phyloP scores from a whole-genome alignment of 2,797 vertebrate genomes.

The Lutjanus campechanus region DNA sequence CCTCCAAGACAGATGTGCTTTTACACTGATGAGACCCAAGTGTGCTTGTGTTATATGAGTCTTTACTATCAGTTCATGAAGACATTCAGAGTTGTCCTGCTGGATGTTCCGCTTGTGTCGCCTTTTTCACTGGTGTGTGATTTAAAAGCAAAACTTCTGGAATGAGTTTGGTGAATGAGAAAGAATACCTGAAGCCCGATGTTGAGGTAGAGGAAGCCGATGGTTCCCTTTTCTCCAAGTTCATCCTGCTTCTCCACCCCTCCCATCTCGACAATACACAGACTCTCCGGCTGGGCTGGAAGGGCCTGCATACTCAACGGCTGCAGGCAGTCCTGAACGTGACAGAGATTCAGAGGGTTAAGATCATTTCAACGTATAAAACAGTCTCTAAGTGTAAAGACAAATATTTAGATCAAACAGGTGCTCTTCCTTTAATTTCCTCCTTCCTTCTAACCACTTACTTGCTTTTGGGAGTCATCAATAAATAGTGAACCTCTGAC shows the following conservation, averaged over 20 bases:
- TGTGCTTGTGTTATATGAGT: not conserved
- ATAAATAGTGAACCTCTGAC: not conserved
- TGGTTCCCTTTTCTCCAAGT: conserved; percentile 95
- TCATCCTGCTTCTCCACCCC: conserved; percentile 98
- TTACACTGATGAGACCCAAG: not conserved
- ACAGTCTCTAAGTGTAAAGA: not conserved
- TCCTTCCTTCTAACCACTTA: no score
- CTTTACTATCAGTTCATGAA: not conserved
- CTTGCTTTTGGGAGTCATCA: not conserved
- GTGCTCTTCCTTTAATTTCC: not conserved
- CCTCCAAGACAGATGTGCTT: not conserved
- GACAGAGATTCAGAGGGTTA: not conserved
- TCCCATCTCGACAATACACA: conserved; percentile 99
- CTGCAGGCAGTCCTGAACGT: conserved; percentile 93
- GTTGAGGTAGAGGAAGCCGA: conserved; percentile 98
- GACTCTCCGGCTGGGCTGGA: conserved; percentile 95
- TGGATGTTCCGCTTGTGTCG: not conserved
- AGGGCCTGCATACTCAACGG: conserved; percentile 98
- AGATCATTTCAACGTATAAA: not conserved
- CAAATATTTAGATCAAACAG: not conserved
- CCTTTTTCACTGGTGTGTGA: not conserved
- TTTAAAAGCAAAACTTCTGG: not conserved
- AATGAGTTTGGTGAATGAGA: not conserved
- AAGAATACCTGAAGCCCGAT: conserved; percentile 96
- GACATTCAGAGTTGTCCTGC: not conserved